phyloP scores from a whole-genome alignment of 2,797 vertebrate species.

The Luscinia luscinia region DNA sequence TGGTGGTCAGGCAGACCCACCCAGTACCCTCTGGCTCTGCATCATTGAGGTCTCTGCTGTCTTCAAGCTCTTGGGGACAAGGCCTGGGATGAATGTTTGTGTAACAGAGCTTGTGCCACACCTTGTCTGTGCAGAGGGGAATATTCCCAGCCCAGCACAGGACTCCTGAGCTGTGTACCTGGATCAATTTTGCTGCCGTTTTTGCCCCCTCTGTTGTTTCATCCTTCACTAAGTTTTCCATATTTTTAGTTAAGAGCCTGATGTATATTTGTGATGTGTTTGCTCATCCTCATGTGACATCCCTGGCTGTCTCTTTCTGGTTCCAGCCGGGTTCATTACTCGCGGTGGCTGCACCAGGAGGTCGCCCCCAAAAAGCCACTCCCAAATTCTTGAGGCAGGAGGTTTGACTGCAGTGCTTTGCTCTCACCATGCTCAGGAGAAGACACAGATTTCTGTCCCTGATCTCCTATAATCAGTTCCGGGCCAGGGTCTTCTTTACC shows the following conservation, averaged over 20 bases:
- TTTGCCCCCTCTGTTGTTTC: not conserved
- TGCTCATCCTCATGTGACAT: slow-evolving; percentile 27
- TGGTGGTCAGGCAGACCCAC: rapidly evolving
- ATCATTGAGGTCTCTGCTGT: not conserved
- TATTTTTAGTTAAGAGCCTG: slow-evolving; percentile 38
- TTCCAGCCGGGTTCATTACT: slow-evolving; percentile 24
- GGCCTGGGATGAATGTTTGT: not conserved
- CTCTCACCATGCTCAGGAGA: not conserved
- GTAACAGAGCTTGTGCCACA: not conserved
- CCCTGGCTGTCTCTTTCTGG: not conserved
- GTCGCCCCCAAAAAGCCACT: not conserved
- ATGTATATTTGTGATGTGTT: slow-evolving; percentile 1
- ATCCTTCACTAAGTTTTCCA: slow-evolving; percentile 23
- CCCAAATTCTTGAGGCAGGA: not conserved
- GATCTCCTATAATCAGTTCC: not conserved
- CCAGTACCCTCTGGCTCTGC: not conserved
- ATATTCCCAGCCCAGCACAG: not conserved
- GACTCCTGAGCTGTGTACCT: slow-evolving; percentile 9
- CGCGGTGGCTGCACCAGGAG: slow-evolving; percentile 1
- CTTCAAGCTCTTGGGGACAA: not conserved
- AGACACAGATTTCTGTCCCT: not conserved
- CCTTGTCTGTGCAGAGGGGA: not conserved
- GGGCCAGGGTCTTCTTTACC: not conserved
- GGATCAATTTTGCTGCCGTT: slow-evolving; percentile 34
- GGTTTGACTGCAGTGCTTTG: not conserved